Percentiles rank a stretch among this genome's conserved stretches.
phyloP scores from a whole-genome alignment of 2,888 invertebrate species.

The Eilema depressum region DNA sequence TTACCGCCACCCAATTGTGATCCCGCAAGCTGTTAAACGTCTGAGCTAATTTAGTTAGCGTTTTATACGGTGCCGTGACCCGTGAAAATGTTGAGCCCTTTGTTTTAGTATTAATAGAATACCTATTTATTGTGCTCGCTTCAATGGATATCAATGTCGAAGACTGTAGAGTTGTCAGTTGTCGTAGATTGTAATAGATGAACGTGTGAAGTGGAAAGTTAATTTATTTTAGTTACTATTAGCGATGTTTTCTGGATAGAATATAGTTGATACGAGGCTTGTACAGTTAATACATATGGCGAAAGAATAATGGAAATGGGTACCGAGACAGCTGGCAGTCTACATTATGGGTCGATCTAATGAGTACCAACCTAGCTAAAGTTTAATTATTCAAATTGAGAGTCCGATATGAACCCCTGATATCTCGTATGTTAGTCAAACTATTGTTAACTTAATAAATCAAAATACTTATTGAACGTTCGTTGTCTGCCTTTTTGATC shows the following conservation, averaged over 20 bases:
- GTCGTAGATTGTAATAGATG: neutral
- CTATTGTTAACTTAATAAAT: too few species aligned
- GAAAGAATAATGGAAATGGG: neutral
- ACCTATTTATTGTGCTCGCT: slow-evolving; percentile 26
- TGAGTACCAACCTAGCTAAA: too few species aligned
- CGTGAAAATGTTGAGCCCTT: slow-evolving; percentile 51
- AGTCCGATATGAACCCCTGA: too few species aligned
- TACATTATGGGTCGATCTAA: too few species aligned
- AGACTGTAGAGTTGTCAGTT: neutral
- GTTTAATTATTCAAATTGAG: too few species aligned
- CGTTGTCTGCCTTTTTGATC: too few species aligned
- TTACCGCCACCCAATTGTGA: slow-evolving; percentile 62
- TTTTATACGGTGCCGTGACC: slow-evolving; percentile 54
- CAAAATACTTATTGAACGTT: too few species aligned
- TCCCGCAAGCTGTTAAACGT: slow-evolving; percentile 60
- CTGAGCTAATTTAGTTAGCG: slow-evolving; percentile 61
- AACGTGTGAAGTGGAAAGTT: neutral
- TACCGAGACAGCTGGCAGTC: too few species aligned
- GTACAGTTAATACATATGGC: neutral
- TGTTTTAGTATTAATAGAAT: slow-evolving; percentile 43
- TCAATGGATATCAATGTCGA: slow-evolving; percentile 18
- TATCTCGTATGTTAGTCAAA: too few species aligned
- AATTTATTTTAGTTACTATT: neutral
- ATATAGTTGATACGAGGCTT: neutral
- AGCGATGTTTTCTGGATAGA: neutral